phyloP scores from a whole-genome alignment of 2,888 invertebrate genomes.

The Oligia latruncula region DNA sequence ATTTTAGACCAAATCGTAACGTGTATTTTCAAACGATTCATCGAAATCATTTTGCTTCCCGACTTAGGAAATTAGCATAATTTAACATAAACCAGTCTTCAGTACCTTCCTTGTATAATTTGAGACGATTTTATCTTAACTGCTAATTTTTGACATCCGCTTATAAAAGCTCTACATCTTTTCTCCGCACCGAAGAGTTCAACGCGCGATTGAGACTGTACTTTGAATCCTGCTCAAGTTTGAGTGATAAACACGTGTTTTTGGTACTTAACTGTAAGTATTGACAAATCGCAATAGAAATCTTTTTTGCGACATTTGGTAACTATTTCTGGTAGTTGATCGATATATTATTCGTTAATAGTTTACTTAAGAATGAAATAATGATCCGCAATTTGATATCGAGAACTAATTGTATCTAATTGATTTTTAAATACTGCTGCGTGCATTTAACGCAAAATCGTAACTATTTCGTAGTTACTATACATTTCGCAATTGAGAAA shows the following conservation, averaged over 20 bases:
- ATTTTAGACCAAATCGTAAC: conserved; percentile 8
- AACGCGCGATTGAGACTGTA: conserved; percentile 73
- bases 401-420: background rate
- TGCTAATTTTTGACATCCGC: conserved; percentile 34
- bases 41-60: conserved; percentile 5
- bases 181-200: conserved; percentile 74
- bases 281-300: background rate
- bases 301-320: background rate
- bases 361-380: background rate
- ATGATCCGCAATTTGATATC: background rate
- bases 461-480: background rate
- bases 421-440: conserved; percentile 21
- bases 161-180: conserved; percentile 15
- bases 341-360: background rate
- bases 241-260: conserved; percentile 15
- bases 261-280: background rate
- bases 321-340: background rate
- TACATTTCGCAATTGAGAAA: conserved; percentile 1
- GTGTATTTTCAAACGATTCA: conserved; percentile 7
- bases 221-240: conserved; percentile 30
- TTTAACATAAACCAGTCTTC: conserved; percentile 30
- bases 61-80: conserved; percentile 45
- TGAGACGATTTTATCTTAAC: conserved; percentile 25
- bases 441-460: background rate
- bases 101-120: conserved; percentile 32